Percentiles rank a stretch among this genome's conserved stretches.
Evolutionary conservation across 2,113 vertebrate genomes (phyloP).

Genomic region (Rhinoptilus africanus): DNA sequence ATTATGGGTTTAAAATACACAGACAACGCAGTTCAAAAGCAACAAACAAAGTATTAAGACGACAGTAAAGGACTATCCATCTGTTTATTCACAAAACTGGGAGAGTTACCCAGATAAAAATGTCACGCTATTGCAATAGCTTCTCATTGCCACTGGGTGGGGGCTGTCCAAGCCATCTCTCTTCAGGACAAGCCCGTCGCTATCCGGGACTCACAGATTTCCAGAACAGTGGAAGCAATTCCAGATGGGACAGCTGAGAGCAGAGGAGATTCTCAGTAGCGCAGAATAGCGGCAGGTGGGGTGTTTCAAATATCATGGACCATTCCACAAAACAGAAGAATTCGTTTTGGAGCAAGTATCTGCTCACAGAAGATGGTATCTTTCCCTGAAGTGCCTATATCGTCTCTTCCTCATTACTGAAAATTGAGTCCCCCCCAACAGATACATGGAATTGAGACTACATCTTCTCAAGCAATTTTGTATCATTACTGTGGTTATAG

Average conservation of each 20-base stretch:
- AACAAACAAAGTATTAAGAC: background rate
- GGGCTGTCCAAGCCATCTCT: background rate
- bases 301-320: background rate
- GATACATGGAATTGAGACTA: background rate
- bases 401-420: background rate
- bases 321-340: background rate
- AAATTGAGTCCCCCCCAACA: background rate
- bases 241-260: background rate
- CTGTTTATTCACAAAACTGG: background rate
- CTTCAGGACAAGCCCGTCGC: background rate
- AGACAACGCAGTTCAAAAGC: background rate
- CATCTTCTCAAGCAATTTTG: background rate
- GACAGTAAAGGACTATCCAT: background rate
- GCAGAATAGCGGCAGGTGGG: background rate
- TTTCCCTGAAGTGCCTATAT: background rate
- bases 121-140: background rate
- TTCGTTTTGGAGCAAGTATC: background rate
- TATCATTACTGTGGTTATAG: background rate
- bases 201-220: background rate
- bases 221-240: background rate
- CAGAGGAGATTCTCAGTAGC: background rate
- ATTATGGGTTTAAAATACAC: background rate
- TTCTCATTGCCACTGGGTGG: background rate
- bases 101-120: background rate
- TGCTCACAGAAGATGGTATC: background rate